phyloP scores from a whole-genome alignment of 1,140 invertebrate genomes.

The Trachymyrmex septentrionalis region DNA sequence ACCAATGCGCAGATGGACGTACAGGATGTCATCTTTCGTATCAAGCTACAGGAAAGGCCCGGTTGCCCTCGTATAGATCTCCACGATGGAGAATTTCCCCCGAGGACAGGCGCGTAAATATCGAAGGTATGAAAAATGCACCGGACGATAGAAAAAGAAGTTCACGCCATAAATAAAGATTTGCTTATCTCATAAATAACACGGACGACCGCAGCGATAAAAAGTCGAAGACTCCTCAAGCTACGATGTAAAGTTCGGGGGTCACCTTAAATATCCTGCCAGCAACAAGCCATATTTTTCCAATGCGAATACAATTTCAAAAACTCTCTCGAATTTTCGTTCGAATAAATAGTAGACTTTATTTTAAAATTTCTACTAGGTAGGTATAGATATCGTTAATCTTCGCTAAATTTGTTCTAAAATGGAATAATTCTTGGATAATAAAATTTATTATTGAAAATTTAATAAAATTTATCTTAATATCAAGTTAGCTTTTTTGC shows the following conservation, averaged over 20 bases:
- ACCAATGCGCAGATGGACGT: neutral
- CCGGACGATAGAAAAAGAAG: slow-evolving; percentile 39
- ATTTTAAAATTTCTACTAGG: neutral
- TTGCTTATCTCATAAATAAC: slow-evolving; percentile 59
- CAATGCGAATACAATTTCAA: neutral
- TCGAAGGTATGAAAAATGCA: slow-evolving; percentile 50
- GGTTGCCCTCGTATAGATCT: neutral
- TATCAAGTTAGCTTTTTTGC: neutral
- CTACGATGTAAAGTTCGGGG: slow-evolving; percentile 38
- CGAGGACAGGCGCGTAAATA: slow-evolving; percentile 44
- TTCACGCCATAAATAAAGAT: slow-evolving; percentile 53
- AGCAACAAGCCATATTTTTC: slow-evolving; percentile 57
- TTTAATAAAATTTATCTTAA: neutral
- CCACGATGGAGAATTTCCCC: slow-evolving; percentile 27
- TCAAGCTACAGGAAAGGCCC: neutral
- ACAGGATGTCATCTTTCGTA: slow-evolving; percentile 9
- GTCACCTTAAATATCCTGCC: slow-evolving; percentile 33
- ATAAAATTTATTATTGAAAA: neutral
- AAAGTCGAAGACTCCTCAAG: slow-evolving; percentile 45
- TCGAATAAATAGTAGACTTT: neutral
- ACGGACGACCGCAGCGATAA: slow-evolving; percentile 28
- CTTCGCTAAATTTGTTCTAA: neutral
- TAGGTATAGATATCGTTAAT: neutral
- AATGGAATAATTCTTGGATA: neutral
- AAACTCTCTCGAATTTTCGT: slow-evolving; percentile 28